Evolutionary conservation across 2,797 vertebrate genomes (phyloP), one percentile per base, ranked within the genome.

Genomic region (Oceanodroma leucorhoa): DNA sequence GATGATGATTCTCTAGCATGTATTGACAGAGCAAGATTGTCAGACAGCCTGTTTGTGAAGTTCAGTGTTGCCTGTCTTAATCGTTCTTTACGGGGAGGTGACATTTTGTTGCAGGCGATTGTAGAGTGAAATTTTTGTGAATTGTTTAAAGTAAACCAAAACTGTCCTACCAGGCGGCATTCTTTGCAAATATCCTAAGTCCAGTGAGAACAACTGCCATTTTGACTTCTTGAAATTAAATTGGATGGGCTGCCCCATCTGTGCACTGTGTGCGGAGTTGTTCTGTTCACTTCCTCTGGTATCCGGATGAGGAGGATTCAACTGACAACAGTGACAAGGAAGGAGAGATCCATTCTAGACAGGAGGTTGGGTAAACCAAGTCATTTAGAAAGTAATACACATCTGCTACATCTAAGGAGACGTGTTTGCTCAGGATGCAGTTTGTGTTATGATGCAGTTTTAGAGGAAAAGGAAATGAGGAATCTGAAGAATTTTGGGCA

Each of bases 21-120:
- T 96, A 97, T 89, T 95, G 94, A 96, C 24, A 13, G 94, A 94
- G 77, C 91, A 96, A 94, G 97, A 96, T 97, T 97, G 96, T 96
- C 96, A 97, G 95, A 95, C 94, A 97, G 94, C 46, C 95, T 97
- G 96, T 76, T 97, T 94, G 91, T 91, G 94, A 96, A 94, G 91
- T 88, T 97, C 91, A 94, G 81, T 82, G 76, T 91, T 95, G 95
- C 93, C 89, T 96, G 89, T 92, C 96, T 97, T 97, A 87, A 95
- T 94, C 72, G 1, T 93, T 94, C 94, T 90, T 93, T 93, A 93
- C 5, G 22, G 70, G 34, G 76, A 93, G 86, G 91, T 96, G 94
- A 96, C 88, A 87, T 93, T 95, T 96, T 94, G 72, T 96, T 94
- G 64, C 85, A 94, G 64, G 83, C 88, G 95, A 83, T 48, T 89